A percentile compares a stretch with the other conserved stretches of the same genome.
Conservation (phyloP, 2,113 vertebrate species). For the Chitala chitala region DNA sequence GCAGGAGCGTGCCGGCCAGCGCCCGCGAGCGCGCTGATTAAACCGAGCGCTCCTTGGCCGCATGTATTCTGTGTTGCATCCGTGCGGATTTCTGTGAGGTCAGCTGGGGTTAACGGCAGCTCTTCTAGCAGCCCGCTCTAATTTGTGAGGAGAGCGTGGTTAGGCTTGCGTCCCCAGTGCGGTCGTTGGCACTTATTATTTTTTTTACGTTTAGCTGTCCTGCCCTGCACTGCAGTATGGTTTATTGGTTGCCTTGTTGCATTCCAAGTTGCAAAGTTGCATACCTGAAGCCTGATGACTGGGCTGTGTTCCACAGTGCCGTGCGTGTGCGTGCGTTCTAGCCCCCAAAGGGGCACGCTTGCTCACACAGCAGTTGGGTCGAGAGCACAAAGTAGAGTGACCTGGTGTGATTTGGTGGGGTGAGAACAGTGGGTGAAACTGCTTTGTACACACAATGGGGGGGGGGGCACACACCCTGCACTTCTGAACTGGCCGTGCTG, state of each 20-base stretch:
- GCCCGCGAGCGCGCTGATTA: constrained; percentile 27
- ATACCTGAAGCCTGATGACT: constrained; percentile 13
- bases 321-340: neutral
- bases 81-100: neutral
- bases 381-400: no score
- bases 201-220: neutral
- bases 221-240: neutral
- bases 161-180: neutral
- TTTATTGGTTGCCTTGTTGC: neutral
- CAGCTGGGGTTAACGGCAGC: constrained; percentile 7
- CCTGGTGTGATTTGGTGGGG: no score
- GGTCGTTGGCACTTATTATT: neutral
- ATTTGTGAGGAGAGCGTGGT: constrained; percentile 5
- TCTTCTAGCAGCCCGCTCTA: neutral
- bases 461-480: no score
- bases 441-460: no score
- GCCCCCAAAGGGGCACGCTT: no score
- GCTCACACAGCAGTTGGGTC: no score
- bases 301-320: constrained; percentile 12
- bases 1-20: constrained; percentile 24
- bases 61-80: constrained; percentile 14
- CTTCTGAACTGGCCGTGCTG: constrained; percentile 20
- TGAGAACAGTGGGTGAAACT: no score
- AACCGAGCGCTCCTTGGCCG: constrained; percentile 21
- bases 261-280: constrained; percentile 12